phyloP scores from a whole-genome alignment of 2,113 vertebrate genomes.

The Alaudala cheleensis region DNA sequence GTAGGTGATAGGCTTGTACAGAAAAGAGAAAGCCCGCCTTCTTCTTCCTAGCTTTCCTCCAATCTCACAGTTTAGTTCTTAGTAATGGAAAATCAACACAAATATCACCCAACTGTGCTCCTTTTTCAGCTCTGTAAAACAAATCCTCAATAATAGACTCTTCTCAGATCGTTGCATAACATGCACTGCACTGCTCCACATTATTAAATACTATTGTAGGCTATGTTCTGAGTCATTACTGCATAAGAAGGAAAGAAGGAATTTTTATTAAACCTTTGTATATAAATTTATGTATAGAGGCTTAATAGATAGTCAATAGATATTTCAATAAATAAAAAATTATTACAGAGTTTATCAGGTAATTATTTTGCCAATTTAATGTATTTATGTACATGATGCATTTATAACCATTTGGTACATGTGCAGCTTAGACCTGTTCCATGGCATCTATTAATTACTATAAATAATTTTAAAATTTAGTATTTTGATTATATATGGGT shows the following conservation, averaged over 20 bases:
- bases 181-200: background rate
- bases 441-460: background rate
- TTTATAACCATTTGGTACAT: background rate
- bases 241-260: background rate
- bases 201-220: background rate
- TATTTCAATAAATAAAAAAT: background rate
- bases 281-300: background rate
- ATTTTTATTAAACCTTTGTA: background rate
- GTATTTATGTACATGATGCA: background rate
- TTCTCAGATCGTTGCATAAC: background rate
- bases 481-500: rapidly evolving
- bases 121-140: background rate
- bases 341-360: background rate
- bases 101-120: background rate
- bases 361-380: background rate
- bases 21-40: background rate
- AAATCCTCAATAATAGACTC: background rate
- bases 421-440: background rate
- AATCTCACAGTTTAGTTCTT: background rate
- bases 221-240: background rate
- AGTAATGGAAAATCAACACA: background rate
- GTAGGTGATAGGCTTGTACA: background rate
- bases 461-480: background rate
- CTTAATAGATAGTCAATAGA: background rate
- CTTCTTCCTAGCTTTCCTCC: background rate